Percentiles rank a stretch among this genome's conserved stretches.
Conservation (phyloP, 1,140 invertebrate genomes). For the Vollenhovia emeryi region DNA sequence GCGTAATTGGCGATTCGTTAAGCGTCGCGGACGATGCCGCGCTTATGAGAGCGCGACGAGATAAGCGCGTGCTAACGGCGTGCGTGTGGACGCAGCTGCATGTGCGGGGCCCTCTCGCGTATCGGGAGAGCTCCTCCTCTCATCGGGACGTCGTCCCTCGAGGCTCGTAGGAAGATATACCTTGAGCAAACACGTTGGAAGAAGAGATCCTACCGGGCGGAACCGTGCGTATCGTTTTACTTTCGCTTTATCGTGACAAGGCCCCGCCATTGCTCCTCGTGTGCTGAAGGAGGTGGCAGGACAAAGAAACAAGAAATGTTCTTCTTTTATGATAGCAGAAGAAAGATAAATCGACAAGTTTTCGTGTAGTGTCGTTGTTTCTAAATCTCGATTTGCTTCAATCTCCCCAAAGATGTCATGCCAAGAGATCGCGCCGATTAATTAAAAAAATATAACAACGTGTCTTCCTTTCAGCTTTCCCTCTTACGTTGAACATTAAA, state of each 20-base stretch:
- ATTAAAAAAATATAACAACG: not conserved
- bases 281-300: not conserved
- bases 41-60: conserved; percentile 27
- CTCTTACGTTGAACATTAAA: not conserved
- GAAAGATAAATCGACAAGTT: not conserved
- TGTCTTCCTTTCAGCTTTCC: not conserved
- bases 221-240: conserved; percentile 56
- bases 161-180: conserved; percentile 73
- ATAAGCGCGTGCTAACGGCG: conserved; percentile 33
- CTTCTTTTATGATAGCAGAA: not conserved
- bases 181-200: conserved; percentile 76
- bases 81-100: conserved; percentile 73
- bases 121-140: conserved; percentile 57
- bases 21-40: conserved; percentile 18
- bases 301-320: not conserved
- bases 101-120: not conserved
- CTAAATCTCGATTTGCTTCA: not conserved
- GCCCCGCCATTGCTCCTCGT: conserved; percentile 21
- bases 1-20: conserved; percentile 44
- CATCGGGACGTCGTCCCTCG: conserved; percentile 58
- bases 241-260: conserved; percentile 45
- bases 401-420: not conserved
- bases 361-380: not conserved
- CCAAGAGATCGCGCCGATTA: not conserved
- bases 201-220: conserved; percentile 64